phyloP scores from a whole-genome alignment of 2,888 invertebrate genomes.

The Prosopocoilus inquinatus region DNA sequence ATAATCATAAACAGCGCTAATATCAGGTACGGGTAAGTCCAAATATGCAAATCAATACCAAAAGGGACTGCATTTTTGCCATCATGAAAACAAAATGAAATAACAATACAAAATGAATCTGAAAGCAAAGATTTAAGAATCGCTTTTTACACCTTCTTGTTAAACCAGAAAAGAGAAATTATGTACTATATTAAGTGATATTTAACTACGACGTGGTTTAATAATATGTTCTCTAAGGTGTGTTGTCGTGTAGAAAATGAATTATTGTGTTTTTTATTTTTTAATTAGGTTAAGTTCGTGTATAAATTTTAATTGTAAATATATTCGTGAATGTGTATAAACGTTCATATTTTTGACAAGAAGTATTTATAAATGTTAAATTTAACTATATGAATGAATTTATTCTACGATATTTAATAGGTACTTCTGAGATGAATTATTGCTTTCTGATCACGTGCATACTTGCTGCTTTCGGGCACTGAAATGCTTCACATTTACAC shows the following conservation, averaged over 20 bases:
- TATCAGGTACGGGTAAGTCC: too few relatives aligned
- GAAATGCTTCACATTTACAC: conserved; percentile 39
- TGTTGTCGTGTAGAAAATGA: not conserved
- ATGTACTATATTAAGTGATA: conserved; percentile 1
- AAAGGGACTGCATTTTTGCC: too few relatives aligned
- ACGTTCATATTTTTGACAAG: conserved; percentile 43
- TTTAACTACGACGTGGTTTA: not conserved
- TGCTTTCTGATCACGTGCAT: conserved; percentile 10
- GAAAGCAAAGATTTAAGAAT: too few relatives aligned
- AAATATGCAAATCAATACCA: too few relatives aligned
- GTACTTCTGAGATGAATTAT: conserved; percentile 1
- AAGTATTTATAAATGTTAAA: conserved; percentile 39
- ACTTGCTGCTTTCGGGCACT: conserved; percentile 32
- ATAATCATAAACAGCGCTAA: too few relatives aligned
- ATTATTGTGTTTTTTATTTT: not conserved
- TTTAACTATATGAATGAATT: conserved; percentile 21
- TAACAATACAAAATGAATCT: too few relatives aligned
- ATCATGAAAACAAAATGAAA: too few relatives aligned
- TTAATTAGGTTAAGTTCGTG: not conserved
- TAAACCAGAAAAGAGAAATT: not conserved
- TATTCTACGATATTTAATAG: conserved; percentile 3
- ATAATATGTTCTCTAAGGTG: not conserved
- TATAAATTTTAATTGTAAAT: not conserved
- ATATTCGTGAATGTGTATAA: conserved; percentile 38
- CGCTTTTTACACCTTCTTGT: too few relatives aligned